Percentiles rank a stretch among this genome's conserved stretches.
Conservation (phyloP, 1,140 invertebrate species). For the Parapsyche elsis region DNA sequence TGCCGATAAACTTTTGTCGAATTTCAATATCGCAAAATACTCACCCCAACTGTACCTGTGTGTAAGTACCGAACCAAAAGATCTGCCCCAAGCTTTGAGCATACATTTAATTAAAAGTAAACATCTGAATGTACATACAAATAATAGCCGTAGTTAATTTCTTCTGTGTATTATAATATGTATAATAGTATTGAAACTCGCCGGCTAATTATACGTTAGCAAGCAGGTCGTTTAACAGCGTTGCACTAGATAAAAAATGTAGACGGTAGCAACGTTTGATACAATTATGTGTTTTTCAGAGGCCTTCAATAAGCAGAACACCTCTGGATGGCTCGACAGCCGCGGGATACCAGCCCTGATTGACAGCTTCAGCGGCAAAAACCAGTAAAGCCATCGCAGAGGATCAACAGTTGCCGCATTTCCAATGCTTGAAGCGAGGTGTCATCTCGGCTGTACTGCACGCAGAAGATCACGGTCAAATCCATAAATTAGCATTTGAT, state of each 20-base stretch:
- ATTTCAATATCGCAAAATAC: background rate
- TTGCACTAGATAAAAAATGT: constrained; percentile 10
- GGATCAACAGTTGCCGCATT: no score
- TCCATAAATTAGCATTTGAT: no score
- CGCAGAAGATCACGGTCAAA: no score
- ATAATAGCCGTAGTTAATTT: no score
- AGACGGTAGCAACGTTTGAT: constrained; percentile 20
- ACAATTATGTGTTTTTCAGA: constrained; percentile 38
- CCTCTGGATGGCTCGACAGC: background rate
- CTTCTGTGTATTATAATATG: background rate
- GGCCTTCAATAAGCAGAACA: constrained; percentile 11
- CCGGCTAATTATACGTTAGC: constrained; percentile 22
- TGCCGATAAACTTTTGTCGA: background rate
- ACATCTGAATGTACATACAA: no score
- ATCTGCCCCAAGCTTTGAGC: no score
- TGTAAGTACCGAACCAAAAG: no score
- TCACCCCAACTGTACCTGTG: no score
- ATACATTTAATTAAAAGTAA: no score
- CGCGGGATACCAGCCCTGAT: constrained; percentile 19
- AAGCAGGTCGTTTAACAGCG: background rate
- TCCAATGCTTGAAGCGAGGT: background rate
- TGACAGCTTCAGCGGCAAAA: constrained; percentile 30
- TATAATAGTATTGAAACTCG: background rate
- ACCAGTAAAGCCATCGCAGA: constrained; percentile 11
- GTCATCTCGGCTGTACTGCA: background rate